Evolutionary conservation across 2,113 vertebrate genomes (phyloP), one percentile per base, ranked within the genome.

Genomic region (Hypomesus transpacificus): DNA sequence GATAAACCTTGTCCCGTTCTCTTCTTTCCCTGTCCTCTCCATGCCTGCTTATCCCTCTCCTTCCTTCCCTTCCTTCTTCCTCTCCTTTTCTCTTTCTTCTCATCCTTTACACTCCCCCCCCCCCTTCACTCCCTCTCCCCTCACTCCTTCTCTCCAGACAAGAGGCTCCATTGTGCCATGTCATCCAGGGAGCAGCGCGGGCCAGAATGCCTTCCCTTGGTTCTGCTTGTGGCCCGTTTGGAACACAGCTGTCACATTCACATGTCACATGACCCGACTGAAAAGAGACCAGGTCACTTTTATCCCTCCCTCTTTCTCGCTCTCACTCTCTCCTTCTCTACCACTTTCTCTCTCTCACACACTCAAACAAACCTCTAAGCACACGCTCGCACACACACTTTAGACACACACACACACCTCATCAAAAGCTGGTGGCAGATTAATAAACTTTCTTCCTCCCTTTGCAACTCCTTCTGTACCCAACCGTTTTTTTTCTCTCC

Each of bases 181-280:
- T 75, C 56, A 75, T 79, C 87, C 85, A 83, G 56, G 68, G 79
- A 86, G 88, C 84, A 84, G 83, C 74, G 61, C 76, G 80, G 80
- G 73, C 81, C 76, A 77, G 72, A 88, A 57, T 83, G 87, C 79
- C 75, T 83, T 68, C 69, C 80, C 68, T 72, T 8, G 39, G 39
- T 46, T 46, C 28, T 69, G 14, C 67, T 58, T 60, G 69, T 80
- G 82, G 75, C 75, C 80, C 75, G 79, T 75, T 88, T 79, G 71
- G 78, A 89, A 84, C 91, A 92, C 90, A 92, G 90, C 89, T 91
- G 87, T 88, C 83, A 87, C 83, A 89, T 87, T 90, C 84, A 88
- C 79, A 77, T 74, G 81, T 90, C 90, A 91, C 90, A 91, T 89
- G 89, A 70, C 78, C 85, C 80, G 85, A 84, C 86, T 80, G 85